Percentiles rank a stretch among this genome's conserved stretches.
Conservation (phyloP, 2,888 invertebrate species). For the Autographa gamma region DNA sequence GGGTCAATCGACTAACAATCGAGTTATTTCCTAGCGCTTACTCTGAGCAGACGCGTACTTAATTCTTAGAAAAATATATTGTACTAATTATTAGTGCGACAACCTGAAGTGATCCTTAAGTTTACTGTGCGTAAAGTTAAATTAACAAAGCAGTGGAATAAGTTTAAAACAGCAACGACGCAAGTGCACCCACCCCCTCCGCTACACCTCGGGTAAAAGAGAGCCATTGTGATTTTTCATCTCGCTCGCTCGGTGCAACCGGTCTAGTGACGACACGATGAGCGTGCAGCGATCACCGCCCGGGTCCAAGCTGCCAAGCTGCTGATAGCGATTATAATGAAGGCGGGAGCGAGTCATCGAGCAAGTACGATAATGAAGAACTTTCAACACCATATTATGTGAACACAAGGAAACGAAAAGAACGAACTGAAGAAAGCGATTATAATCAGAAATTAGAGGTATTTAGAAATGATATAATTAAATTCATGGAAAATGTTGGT, state of each 20-base stretch:
- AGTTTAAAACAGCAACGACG: neutral
- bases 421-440: neutral
- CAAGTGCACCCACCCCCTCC: neutral
- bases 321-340: neutral
- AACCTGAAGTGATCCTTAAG: too few relatives aligned
- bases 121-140: neutral
- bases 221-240: neutral
- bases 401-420: neutral
- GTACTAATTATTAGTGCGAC: too few relatives aligned
- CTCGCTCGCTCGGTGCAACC: neutral
- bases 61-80: too few relatives aligned
- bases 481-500: neutral
- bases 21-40: too few relatives aligned
- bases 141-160: neutral
- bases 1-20: too few relatives aligned
- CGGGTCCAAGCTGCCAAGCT: neutral
- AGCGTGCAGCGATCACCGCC: neutral
- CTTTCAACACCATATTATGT: neutral
- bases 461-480: neutral
- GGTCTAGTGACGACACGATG: neutral
- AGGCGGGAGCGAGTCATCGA: neutral
- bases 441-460: neutral
- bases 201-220: neutral
- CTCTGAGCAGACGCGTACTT: too few relatives aligned
- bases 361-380: neutral